Evolutionary conservation across 1,140 invertebrate species (phyloP), one percentile per base, ranked within the genome.

Genomic region (Trichomalopsis sarcophagae): DNA sequence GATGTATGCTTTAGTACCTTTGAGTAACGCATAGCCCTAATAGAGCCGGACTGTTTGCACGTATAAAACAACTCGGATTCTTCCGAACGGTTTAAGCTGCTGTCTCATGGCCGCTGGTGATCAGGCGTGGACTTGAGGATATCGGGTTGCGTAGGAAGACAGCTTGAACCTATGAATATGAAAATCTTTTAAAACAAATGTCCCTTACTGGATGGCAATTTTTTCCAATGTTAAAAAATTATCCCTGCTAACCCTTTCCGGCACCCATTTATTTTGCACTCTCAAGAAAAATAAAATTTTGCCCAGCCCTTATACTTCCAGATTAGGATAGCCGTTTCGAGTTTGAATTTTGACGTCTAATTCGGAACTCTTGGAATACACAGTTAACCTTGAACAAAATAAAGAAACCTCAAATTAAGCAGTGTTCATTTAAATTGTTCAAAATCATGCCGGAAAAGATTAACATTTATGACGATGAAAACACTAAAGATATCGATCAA

Each of bases 51-150:
- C 47, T 85, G 33, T 71, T 86, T 84, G 66, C 33, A 82, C 7
- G 55, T 86, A 69, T 86, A 78, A 84, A 84, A 79, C 44, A 83
- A 71, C 62, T 85, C 82, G 44, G 84, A 77, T 55, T 86, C 21
- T 83, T 89, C 86, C 11, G 40, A 84, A 81, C 69, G 87, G 86
- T 85, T 84, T 74, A 77, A 81, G 87, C 87, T 89, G 88, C 86
- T 85, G 89, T 90, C 88, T 92, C 89, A 93, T 89, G 92, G 92
- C 91, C 93, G 92, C 91, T 96, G 95, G 91, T 97, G 97, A 90
- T 97, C 97, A 1, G 97, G 96, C 10, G 96, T 97, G 40, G 96
- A 97, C 89, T 97, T 97, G 27, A 97, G 92, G 89, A 97, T 97
- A 89, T 97, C 97, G 5, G 97, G 97, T 92, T 97, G 96, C 88